These are phyloP conservation scores for Synanthedon vespiformis DNA, from an alignment of 2,888 invertebrate species.

Conservation along the genomic window DNA sequence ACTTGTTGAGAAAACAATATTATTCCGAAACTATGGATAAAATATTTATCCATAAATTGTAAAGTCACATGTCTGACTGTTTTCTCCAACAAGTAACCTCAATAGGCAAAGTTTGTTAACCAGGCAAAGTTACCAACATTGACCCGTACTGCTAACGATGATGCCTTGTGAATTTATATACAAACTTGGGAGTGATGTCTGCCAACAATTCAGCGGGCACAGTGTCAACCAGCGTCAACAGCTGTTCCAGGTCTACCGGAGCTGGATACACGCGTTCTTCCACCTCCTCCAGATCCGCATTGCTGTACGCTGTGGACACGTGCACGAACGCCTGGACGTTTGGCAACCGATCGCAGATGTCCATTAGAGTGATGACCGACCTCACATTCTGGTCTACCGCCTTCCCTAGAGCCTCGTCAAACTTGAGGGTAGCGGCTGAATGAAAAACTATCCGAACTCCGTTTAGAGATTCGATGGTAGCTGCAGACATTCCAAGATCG, in stretches of 20 bases:
- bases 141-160: no score
- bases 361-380: slow-evolving; percentile 77
- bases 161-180: slow-evolving; percentile 3
- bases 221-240: slow-evolving; percentile 73
- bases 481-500: slow-evolving; percentile 66
- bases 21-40: no score
- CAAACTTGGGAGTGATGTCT: slow-evolving; percentile 72
- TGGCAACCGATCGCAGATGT: slow-evolving; percentile 77
- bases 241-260: slow-evolving; percentile 71
- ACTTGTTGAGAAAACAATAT: no score
- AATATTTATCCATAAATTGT: no score
- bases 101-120: no score
- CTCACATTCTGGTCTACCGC: slow-evolving; percentile 83
- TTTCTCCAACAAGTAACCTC: no score
- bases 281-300: slow-evolving; percentile 77
- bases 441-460: slow-evolving; percentile 81
- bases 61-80: no score
- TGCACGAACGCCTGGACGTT: slow-evolving; percentile 80
- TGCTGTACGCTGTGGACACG: slow-evolving; percentile 90
- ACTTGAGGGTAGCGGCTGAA: slow-evolving; percentile 85
- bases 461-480: slow-evolving; percentile 59
- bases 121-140: no score
- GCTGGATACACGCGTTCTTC: slow-evolving; percentile 82
- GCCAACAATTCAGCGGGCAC: slow-evolving; percentile 66
- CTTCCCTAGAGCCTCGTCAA: slow-evolving; percentile 79